Percentiles rank a stretch among this genome's conserved stretches.
These are phyloP conservation scores for Morphnarchus princeps DNA, from an alignment of 2,113 vertebrate species.

Conservation along the genomic window DNA sequence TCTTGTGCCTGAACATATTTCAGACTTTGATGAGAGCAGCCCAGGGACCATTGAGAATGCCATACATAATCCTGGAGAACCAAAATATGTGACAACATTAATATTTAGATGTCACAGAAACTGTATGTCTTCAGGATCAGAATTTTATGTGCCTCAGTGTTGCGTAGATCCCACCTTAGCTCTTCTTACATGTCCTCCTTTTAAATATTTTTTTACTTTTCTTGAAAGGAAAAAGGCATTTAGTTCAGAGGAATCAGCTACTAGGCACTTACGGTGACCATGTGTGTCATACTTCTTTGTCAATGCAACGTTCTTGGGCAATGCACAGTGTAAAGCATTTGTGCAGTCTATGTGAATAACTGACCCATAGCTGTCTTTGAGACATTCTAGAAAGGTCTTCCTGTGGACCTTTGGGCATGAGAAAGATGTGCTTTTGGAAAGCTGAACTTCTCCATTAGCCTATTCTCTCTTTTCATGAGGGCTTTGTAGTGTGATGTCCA, in stretches of 20 bases:
- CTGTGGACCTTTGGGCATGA: not conserved
- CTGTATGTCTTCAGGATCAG: not conserved
- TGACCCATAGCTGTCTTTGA: not conserved
- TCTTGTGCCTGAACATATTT: not conserved
- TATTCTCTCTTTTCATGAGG: not conserved
- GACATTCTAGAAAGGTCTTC: not conserved
- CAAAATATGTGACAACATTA: not conserved
- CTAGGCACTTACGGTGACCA: not conserved
- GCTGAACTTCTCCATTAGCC: not conserved
- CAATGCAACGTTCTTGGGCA: too few relatives aligned
- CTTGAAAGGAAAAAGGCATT: not conserved
- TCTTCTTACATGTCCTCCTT: not conserved
- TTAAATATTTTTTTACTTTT: not conserved
- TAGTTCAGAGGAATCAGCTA: not conserved
- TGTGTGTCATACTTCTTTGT: not conserved
- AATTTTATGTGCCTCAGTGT: not conserved
- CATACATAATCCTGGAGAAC: not conserved
- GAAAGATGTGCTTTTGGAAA: not conserved
- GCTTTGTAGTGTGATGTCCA: not conserved
- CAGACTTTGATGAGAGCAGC: not conserved
- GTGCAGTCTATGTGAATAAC: not conserved
- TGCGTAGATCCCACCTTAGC: not conserved
- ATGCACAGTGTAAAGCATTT: not conserved
- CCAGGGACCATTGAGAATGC: not conserved
- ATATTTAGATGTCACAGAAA: not conserved